phyloP scores from a whole-genome alignment of 2,888 invertebrate species.

The Plagiodera versicolora region DNA sequence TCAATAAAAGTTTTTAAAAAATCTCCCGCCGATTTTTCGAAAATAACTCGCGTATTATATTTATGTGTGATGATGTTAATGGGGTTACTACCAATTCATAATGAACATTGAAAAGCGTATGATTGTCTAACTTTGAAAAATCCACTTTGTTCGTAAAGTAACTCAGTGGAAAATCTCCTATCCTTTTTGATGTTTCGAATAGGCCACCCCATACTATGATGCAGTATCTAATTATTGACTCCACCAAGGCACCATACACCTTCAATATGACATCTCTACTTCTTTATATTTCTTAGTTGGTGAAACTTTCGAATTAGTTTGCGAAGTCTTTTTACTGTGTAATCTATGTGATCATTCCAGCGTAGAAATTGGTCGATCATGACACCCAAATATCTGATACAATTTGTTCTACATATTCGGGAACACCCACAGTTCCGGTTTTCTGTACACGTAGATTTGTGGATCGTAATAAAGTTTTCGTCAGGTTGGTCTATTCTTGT shows the following conservation, averaged over 20 bases:
- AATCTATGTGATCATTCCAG: neutral
- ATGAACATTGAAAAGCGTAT: neutral
- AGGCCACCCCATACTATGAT: no score
- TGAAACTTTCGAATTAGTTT: neutral
- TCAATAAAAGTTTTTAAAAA: no score
- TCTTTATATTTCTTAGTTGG: neutral
- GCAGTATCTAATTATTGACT: conserved; percentile 2
- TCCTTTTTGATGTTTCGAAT: no score
- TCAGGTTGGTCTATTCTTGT: neutral
- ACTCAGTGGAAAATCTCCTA: no score
- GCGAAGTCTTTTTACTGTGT: neutral
- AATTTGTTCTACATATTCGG: no score
- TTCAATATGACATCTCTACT: neutral
- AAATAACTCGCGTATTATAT: no score
- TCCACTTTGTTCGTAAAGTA: neutral
- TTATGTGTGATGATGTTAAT: neutral
- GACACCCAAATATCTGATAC: no score
- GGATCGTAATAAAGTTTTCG: neutral
- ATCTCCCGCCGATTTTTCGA: no score
- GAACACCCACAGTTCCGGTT: no score
- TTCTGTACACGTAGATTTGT: no score
- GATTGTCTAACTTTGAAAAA: neutral
- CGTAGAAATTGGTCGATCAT: neutral
- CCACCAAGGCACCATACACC: neutral
- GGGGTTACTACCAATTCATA: neutral